These are phyloP conservation scores for Hippocampus guttulatus DNA, from an alignment of 2,113 vertebrate species.

Conservation along the genomic window DNA sequence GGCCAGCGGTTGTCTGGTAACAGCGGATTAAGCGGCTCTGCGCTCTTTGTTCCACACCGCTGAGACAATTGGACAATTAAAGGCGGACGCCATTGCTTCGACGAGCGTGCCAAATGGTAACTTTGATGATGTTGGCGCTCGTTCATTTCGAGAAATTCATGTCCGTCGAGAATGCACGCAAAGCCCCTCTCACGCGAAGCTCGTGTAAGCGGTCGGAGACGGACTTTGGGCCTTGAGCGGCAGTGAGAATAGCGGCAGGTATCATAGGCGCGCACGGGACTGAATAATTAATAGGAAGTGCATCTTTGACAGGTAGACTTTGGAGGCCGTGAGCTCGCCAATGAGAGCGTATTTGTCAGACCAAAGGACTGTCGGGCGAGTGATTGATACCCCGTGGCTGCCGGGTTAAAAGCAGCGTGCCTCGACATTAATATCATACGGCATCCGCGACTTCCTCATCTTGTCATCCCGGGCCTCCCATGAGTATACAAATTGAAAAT, in stretches of 20 bases:
- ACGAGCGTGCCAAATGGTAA: conserved; percentile 32
- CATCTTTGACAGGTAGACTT: conserved; percentile 71
- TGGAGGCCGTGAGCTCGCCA: conserved; percentile 66
- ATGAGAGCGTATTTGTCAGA: conserved; percentile 66
- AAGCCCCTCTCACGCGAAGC: conserved; percentile 16
- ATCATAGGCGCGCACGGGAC: conserved; percentile 52
- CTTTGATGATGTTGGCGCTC: conserved; percentile 34
- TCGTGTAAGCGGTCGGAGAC: conserved; percentile 31
- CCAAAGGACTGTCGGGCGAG: conserved; percentile 45
- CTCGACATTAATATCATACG: conserved; percentile 66
- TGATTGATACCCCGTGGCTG: conserved; percentile 67
- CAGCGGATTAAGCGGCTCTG: conserved; percentile 47
- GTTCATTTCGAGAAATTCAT: conserved; percentile 29
- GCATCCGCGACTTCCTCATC: conserved; percentile 61
- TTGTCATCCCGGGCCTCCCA: conserved; percentile 27
- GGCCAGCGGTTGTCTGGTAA: conserved; percentile 49
- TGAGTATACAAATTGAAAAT: conserved; percentile 53
- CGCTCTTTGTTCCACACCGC: conserved; percentile 35
- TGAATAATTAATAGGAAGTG: conserved; percentile 73
- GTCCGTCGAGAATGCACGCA: conserved; percentile 1
- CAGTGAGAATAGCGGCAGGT: conserved; percentile 66
- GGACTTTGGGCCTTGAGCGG: conserved; percentile 28
- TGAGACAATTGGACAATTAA: conserved; percentile 12
- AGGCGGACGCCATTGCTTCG: conserved; percentile 19
- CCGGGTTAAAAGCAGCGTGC: conserved; percentile 54